Base-by-base conservation (phyloP, 2,888 invertebrate genomes). In the Hyposoter dolosus region DNA sequence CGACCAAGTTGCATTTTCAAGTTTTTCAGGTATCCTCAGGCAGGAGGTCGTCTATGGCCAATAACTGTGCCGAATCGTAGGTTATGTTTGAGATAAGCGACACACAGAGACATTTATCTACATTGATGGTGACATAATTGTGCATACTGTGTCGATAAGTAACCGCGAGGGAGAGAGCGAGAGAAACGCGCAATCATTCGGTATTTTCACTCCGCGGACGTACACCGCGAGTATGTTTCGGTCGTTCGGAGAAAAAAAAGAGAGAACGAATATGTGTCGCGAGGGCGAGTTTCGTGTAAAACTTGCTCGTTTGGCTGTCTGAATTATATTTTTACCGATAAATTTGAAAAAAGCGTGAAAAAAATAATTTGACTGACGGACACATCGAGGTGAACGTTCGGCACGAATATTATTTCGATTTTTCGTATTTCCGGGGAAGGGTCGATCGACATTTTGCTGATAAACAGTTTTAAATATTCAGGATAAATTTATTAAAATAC, bases 101-200 rank as follows among this genome's bases (percentile, higher is more conserved):
- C 40, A 35, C 66, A 65, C 35, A n/a, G n/a, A 66, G 66, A 65
- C 15, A 40, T 66, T n/a, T 40, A 28, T 40, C 40, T n/a, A n/a
- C n/a, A 40, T 10, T 66, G 66, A 66, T 40, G 35, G 12, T 40
- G 66, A 10, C 40, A 40, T 66, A 66, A 40, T 40, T 66, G n/a
- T 40, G 19, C 19, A 66, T n/a, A 19, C 28, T 28, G 15, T 28
- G 15, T 9, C 0, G 66, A 19, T 66, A 40, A 40, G 40, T 65
- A 65, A 35, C 65, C 15, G 17, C 15, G 28, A 28, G 28, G 28
- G 28, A 28, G 1, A 3, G 66, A 66, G 56, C 74, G 74, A 74
- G 43, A 68, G 68, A 19, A 68, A 40, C 7, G 68, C 2, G 68
- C 6, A 35, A 47, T 63, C 66, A 53, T 40, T 53, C 50, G 6